Base-by-base conservation (phyloP, 2,113 vertebrate genomes). In the Cyprinodon brontotheroides region DNA sequence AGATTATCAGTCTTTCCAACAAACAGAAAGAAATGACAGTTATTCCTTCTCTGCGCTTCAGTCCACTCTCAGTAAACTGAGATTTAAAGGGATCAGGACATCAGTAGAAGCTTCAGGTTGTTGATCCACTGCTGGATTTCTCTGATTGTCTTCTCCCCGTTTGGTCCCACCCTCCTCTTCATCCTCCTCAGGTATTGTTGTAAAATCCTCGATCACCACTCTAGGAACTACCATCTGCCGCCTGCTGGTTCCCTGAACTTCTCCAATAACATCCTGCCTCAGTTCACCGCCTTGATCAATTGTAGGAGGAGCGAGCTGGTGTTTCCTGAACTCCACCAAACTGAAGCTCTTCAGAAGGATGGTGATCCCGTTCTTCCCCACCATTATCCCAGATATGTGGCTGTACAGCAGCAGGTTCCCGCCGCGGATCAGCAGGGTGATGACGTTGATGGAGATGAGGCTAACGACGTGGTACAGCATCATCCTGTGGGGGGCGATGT, bases 401-500 rank as follows among this genome's bases (percentile, higher is more conserved):
- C 69, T 22, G 47, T 93, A 93, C 3, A 92, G 73, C 41, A 93
- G 66, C 77, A 93, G 82, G 74, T 93, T 93, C 11, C 90, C 85
- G 0, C 86, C 68, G 0, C 92, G 87, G 48, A 93, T 91, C 47
- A 91, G 83, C 37, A 93, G 87, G 10, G 91, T 93, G 75, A 85
- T 65, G 36, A 91, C 10, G 72, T 93, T 93, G 72, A 93, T 87
- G 61, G 91, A 86, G 78, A 86, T 77, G 5, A 93, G 79, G 70
- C 91, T 93, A 48, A 93, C 89, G 48, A 93, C 91, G 48, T 91
- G 91, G 75, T 92, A 91, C 1, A 93, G 84, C 90, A 93, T 81
- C 92, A 93, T 93, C 61, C 80, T 91, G 81, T 93, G 91, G 3
- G 92, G 91, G 40, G 86, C 87, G 12, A 93, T 90, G 82, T 93